Evolutionary conservation across 2,113 vertebrate species (phyloP), one percentile per base, ranked within the genome.

Genomic region (Craseonycteris thonglongyai): DNA sequence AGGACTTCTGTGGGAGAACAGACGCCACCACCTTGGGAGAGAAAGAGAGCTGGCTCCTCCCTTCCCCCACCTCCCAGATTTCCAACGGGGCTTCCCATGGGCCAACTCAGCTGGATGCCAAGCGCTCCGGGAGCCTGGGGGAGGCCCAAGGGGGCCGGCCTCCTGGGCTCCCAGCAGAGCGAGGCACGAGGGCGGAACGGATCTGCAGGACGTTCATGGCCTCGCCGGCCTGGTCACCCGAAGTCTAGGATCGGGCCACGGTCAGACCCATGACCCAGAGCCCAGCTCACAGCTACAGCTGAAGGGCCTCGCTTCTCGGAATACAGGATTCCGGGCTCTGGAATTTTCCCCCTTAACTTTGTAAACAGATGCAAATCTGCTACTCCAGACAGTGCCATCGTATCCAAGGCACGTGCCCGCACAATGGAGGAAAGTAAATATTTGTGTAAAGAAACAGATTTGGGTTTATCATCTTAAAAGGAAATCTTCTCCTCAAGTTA

Each of bases 381-480:
- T 93, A 26, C 92, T 90, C 85, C 54, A 88, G 66, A 49, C 51
- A 56, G 22, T 47, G 88, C 88, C 80, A 4, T 54, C 28, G 69
- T 35, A 82, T 54, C 72, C 9, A 1, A 90, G 38, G n/a, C 76
- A 26, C 3, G 9, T 86, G 90, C 90, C 74, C 65, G 59, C 66
- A 88, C 78, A 59, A 91, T 47, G 42, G 68, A 93, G 72, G 75
- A 69, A 95, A 88, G 90, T 85, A 95, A 96, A 93, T 92, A 95
- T 86, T 93, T 95, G 93, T 61, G 28, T 68, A 63, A 91, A 91
- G 80, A 92, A 47, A 81, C 71, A 90, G 92, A 95, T 47, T 94
- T 88, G 56, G 38, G 35, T 93, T 74, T 90, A 65, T 94, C 78
- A 71, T 82, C 61, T 91, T 91, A 78, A 90, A 88, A 92, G 47